phyloP scores from a whole-genome alignment of 2,888 invertebrate species.

The Heliconius sara region DNA sequence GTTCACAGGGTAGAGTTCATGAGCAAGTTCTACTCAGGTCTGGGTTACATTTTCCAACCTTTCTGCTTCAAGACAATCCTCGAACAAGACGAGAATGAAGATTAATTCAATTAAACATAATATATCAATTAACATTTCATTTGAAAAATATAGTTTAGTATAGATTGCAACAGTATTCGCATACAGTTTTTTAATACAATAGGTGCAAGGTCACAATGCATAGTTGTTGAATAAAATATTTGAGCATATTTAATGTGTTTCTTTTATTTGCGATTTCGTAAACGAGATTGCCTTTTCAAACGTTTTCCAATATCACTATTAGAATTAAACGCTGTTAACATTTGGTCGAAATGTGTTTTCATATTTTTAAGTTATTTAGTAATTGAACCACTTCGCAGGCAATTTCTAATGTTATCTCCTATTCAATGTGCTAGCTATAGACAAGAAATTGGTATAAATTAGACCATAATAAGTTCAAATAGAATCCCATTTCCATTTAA shows the following conservation, averaged over 20 bases:
- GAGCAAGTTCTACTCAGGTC: constrained; percentile 95
- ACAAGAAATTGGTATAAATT: too few relatives aligned
- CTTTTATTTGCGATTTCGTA: constrained; percentile 57
- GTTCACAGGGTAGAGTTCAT: constrained; percentile 95
- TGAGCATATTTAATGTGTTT: constrained; percentile 62
- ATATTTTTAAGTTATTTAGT: neutral
- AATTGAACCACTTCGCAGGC: too few relatives aligned
- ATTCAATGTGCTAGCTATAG: too few relatives aligned
- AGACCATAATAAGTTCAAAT: too few relatives aligned
- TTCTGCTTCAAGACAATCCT: constrained; percentile 92
- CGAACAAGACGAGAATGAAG: constrained; percentile 81
- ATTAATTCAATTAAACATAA: constrained; percentile 55
- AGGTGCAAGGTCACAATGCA: constrained; percentile 67
- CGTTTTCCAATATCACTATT: neutral
- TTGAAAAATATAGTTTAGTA: constrained; percentile 52
- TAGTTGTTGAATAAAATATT: constrained; percentile 64
- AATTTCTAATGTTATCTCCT: too few relatives aligned
- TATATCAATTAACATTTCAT: constrained; percentile 36
- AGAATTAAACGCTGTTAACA: neutral
- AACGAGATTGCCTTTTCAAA: neutral
- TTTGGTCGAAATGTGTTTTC: neutral
- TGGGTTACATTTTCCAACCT: constrained; percentile 92
- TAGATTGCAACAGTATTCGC: constrained; percentile 66
- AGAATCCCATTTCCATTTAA: too few relatives aligned
- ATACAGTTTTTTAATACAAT: constrained; percentile 48